Evolutionary conservation across 2,113 vertebrate species (phyloP).

Genomic region (Hippocampus abdominalis): DNA sequence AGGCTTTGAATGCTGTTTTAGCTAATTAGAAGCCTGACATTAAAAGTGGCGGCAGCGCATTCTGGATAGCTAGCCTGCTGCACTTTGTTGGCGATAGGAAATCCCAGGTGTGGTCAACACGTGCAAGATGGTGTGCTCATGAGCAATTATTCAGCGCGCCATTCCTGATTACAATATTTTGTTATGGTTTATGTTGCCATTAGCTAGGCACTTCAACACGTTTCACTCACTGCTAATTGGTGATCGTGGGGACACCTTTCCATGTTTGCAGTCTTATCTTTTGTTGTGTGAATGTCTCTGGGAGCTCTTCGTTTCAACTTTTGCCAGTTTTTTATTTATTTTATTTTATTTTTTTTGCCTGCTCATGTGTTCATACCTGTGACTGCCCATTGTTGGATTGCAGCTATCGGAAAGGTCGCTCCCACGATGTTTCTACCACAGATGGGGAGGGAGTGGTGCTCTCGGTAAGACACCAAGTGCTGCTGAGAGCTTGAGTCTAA

Average conservation of each 20-base stretch:
- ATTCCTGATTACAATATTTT: no score
- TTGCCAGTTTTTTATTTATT: not conserved
- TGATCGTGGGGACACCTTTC: not conserved
- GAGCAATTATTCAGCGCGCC: no score
- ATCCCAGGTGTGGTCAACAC: no score
- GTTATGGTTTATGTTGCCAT: no score
- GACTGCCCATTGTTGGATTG: constrained; percentile 55
- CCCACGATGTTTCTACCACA: constrained; percentile 14
- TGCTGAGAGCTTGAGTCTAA: constrained; percentile 1
- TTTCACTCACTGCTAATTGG: not conserved
- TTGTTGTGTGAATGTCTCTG: not conserved
- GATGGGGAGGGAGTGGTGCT: constrained; percentile 23
- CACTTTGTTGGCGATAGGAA: no score
- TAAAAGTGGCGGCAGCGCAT: no score
- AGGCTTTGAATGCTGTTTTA: no score
- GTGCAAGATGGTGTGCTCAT: no score
- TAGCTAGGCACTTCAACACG: not conserved
- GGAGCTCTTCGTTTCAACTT: not conserved
- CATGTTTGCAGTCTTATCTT: not conserved
- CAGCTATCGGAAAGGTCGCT: constrained; percentile 30
- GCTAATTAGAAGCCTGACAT: no score
- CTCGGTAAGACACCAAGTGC: constrained; percentile 45
- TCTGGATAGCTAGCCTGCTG: no score
- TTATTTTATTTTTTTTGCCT: not conserved
- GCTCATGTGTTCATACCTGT: not conserved